phyloP scores from a whole-genome alignment of 2,797 vertebrate genomes.

The Megalops cyprinoides region DNA sequence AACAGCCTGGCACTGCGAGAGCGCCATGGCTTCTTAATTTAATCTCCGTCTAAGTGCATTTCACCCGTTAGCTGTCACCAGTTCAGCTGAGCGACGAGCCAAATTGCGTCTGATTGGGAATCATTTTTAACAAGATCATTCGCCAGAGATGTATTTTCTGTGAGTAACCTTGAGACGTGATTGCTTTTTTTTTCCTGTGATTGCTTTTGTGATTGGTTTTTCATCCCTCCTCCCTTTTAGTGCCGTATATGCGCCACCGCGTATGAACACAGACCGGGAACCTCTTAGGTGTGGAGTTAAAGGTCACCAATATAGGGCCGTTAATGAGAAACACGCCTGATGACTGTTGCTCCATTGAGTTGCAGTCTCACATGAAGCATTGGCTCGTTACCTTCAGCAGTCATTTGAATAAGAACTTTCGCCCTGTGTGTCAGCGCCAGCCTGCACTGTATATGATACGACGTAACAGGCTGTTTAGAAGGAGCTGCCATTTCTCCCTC shows the following conservation, averaged over 20 bases:
- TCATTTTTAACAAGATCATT: slow-evolving; percentile 32
- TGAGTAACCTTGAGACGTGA: slow-evolving; percentile 22
- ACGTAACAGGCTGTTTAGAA: neutral
- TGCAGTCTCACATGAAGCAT: neutral
- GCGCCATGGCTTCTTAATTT: slow-evolving; percentile 7
- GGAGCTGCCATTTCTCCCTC: neutral
- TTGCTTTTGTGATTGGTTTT: neutral
- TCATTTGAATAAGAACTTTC: no score
- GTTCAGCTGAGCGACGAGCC: slow-evolving; percentile 2
- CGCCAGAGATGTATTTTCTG: slow-evolving; percentile 22
- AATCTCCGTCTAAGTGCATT: slow-evolving; percentile 11
- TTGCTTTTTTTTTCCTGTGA: neutral
- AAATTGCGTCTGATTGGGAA: slow-evolving; percentile 28
- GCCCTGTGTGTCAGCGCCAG: neutral
- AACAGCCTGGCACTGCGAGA: neutral
- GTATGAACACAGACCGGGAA: neutral
- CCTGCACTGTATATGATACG: neutral
- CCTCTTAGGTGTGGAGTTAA: neutral
- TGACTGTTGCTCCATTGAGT: no score
- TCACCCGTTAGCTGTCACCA: neutral
- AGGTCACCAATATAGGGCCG: neutral
- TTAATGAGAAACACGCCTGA: neutral
- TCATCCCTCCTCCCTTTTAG: slow-evolving; percentile 6
- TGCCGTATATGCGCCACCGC: no score
- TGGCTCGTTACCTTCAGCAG: neutral